Evolutionary conservation across 1,140 invertebrate genomes (phyloP), one percentile per base, ranked within the genome.

Genomic region (Aporrectodea caliginosa): DNA sequence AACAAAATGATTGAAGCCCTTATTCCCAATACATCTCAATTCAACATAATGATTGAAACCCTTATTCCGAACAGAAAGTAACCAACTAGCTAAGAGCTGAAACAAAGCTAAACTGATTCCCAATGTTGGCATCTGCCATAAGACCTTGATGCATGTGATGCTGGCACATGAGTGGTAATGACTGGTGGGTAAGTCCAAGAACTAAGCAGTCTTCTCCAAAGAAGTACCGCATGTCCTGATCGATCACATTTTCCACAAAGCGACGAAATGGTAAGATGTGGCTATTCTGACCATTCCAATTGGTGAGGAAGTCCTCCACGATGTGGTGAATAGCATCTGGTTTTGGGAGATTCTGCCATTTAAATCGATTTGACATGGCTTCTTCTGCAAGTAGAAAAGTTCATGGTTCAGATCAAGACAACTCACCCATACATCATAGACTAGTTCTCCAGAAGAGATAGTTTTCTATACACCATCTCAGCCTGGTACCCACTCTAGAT

Each of bases 271-370:
- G 89, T 6, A 88, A 79, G 70, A 89, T 83, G 82, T 90, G 89
- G 35, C 84, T 86, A 27, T 82, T 80, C 16, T 84, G 85, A 1
- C 83, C 85, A 73, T 88, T 87, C 89, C 89, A 90, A 0, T 80
- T 77, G 0, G 89, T 90, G 0, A 88, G 83, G 79, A 90, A 90
- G 81, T 90, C 89, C 83, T 90, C 90, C 14, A 90, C 83, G 16
- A 90, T 85, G 82, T 90, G 90, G 80, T 90, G 90, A 2, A 89
- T 70, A 1, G 81, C 75, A 12, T 83, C 81, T 16, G 89, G 89
- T 6, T 82, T 81, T 1, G 89, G 89, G 27, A 90, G 81, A 31
- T 33, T 77, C 58, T 82, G 71, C 16, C 78, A 16, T 58, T 70
- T 77, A 2, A 16, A 72, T 29, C 31, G 29, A 16, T 33, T 75